Conservation (phyloP, 2,797 vertebrate species). For the Kryptolebias ocellatus region DNA sequence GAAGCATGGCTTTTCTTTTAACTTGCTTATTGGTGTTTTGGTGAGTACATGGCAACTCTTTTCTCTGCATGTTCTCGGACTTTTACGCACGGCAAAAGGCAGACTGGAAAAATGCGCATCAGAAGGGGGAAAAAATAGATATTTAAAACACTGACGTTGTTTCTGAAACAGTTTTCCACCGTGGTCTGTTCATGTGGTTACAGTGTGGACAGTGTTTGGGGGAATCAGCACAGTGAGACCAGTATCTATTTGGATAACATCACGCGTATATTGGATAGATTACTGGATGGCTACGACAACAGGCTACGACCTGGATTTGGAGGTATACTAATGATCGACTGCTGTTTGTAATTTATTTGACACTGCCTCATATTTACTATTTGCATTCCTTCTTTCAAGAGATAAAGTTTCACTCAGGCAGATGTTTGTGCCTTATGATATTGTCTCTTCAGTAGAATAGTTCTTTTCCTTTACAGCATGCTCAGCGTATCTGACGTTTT, state of each 20-base stretch:
- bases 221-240: constrained; percentile 74
- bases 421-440: constrained; percentile 14
- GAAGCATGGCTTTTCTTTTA: constrained; percentile 86
- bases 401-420: constrained; percentile 54
- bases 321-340: constrained; percentile 79
- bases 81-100: constrained; percentile 67
- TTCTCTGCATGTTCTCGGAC: constrained; percentile 55
- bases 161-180: constrained; percentile 15
- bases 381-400: not conserved
- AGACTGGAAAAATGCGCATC: constrained; percentile 20
- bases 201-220: constrained; percentile 82
- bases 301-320: constrained; percentile 93
- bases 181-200: constrained; percentile 54
- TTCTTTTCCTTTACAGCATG: not conserved
- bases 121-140: constrained; percentile 24
- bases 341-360: not conserved
- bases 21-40: constrained; percentile 85
- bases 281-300: constrained; percentile 96
- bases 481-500: no score
- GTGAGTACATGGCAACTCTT: constrained; percentile 83
- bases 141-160: constrained; percentile 13
- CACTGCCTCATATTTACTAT: not conserved
- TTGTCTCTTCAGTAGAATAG: constrained; percentile 9
- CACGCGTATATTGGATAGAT: constrained; percentile 91
- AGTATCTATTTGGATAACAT: constrained; percentile 91